Conservation (phyloP, 2,797 vertebrate genomes). For the Smutsia gigantea region DNA sequence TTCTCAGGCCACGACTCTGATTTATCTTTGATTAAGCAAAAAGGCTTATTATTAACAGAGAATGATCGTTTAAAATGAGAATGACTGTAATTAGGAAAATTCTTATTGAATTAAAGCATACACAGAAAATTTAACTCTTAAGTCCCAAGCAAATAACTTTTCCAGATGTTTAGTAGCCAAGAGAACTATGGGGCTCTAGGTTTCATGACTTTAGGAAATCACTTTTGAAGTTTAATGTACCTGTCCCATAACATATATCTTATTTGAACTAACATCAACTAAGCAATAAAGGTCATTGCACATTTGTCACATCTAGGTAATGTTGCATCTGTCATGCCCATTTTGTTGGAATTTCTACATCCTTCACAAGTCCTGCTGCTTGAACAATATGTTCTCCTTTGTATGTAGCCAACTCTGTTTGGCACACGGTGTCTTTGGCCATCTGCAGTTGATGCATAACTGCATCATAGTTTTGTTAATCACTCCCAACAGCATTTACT, state of each 20-base stretch:
- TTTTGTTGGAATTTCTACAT: conserved; percentile 67
- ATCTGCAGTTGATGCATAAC: conserved; percentile 78
- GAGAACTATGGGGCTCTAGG: background rate
- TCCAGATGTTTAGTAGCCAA: background rate
- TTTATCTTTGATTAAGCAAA: background rate
- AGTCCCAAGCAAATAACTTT: background rate
- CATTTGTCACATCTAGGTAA: conserved; percentile 20
- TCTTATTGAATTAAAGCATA: background rate
- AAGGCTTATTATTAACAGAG: background rate
- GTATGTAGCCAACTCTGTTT: conserved; percentile 75
- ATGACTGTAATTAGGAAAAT: background rate
- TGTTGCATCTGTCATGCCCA: conserved; percentile 26
- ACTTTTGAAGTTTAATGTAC: background rate
- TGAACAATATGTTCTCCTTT: conserved; percentile 75
- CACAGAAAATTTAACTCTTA: background rate
- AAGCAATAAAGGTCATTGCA: background rate
- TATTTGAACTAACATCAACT: background rate
- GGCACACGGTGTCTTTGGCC: conserved; percentile 71
- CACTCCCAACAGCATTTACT: conserved; percentile 69
- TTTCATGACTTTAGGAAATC: background rate
- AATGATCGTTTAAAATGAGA: background rate
- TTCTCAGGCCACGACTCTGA: background rate
- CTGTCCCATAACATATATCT: background rate
- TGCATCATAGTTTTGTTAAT: conserved; percentile 74
- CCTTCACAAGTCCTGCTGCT: conserved; percentile 71